These are phyloP conservation scores for Crypturellus tataupa DNA, from an alignment of 2,797 vertebrate genomes.

Conservation along the genomic window DNA sequence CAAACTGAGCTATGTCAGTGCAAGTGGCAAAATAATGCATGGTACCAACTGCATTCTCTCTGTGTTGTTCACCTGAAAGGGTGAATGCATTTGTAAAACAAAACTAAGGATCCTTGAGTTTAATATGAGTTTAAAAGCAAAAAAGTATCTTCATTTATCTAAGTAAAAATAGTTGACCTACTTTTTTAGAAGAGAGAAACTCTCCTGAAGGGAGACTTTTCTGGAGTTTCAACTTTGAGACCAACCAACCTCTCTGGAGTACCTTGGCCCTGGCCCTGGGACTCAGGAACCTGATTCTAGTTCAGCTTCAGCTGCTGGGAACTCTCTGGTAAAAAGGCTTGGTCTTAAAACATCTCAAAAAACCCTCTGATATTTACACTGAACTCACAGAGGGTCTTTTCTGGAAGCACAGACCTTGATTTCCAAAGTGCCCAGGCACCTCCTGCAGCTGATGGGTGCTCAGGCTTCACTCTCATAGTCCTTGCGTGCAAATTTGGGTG, in stretches of 20 bases:
- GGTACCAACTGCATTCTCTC: background rate
- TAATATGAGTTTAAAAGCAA: background rate
- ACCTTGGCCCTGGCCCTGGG: background rate
- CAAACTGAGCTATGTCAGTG: constrained; percentile 2
- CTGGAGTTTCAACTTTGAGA: background rate
- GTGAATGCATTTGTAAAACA: constrained; percentile 3
- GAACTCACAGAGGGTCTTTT: background rate
- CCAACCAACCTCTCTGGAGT: background rate
- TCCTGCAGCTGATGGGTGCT: no score
- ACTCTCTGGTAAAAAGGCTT: background rate
- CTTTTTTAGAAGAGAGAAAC: constrained; percentile 1
- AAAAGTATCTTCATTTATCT: background rate
- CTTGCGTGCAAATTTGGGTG: no score
- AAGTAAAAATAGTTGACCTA: constrained; percentile 51
- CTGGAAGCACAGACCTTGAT: background rate
- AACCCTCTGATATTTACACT: background rate
- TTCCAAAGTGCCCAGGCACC: background rate
- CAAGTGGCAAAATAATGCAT: background rate
- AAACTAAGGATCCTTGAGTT: background rate
- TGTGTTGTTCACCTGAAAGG: background rate
- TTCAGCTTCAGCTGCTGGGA: background rate
- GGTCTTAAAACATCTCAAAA: background rate
- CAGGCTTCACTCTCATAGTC: no score
- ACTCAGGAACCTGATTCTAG: background rate
- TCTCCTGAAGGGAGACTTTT: background rate